Evolutionary conservation across 2,113 vertebrate genomes (phyloP), one percentile per base, ranked within the genome.

Genomic region (Sapajus apella): DNA sequence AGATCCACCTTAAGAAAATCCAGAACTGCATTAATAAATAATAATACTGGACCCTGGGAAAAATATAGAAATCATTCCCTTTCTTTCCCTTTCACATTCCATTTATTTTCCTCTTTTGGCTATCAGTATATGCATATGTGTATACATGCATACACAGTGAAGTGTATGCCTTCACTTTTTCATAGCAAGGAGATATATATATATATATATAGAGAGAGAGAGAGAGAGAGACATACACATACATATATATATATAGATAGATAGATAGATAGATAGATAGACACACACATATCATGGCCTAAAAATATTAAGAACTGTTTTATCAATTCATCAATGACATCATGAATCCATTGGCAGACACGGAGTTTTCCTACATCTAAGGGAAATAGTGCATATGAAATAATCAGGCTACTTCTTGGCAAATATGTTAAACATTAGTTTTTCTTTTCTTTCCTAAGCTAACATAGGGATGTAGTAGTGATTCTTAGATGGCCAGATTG

Each of bases 31-130:
- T 45, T 82, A 76, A 47, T 91, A 50, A 79, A 20, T 47, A 87
- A 52, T 92, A 76, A 32, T 30, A 89, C 47, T 82, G 10, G 16
- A 87, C 5, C 61, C 8, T 35, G 10, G 5, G 43, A 80, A 90
- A 37, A 95, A 66, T 47, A 83, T 25, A 85, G 90, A 92, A 87
- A 76, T 76, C 9, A 94, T 82, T 32, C 17, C 13, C 21, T 81
- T 90, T 12, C 5, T 20, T 5, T 40, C 37, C 37, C 9, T 50
- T 58, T 87, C 1, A 43, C 32, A 95, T 90, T 72, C 27, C 11
- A 40, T 52, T 94, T 77, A 8, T 95, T 84, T 96, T 30, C 23
- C 3, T 61, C n/a, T 68, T 88, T 66, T 45, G 72, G 8, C 4
- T 82, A 14, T 64, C 17, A 73, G 13, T 32, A 13, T 64, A 14